Percentiles rank a stretch among this genome's conserved stretches.
Conservation (phyloP, 2,888 invertebrate species). For the Drosophila sordidapex region DNA sequence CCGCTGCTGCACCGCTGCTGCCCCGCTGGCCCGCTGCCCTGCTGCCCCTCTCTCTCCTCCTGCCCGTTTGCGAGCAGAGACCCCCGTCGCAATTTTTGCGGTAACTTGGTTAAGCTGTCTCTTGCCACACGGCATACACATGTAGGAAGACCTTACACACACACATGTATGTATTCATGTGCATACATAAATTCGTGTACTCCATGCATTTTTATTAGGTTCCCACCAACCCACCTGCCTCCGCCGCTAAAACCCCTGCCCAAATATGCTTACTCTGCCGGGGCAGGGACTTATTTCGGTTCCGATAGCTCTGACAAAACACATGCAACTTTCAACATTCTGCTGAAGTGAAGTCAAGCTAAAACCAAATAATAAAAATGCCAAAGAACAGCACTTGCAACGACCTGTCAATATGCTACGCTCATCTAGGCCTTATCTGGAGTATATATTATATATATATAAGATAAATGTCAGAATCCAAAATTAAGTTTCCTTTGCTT, state of each 20-base stretch:
- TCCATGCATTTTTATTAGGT: slow-evolving; percentile 69
- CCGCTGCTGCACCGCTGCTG: neutral
- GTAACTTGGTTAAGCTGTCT: slow-evolving; percentile 68
- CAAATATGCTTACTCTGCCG: slow-evolving; percentile 13
- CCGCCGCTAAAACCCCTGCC: neutral
- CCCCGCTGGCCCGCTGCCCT: neutral
- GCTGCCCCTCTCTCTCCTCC: neutral
- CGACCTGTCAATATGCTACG: neutral
- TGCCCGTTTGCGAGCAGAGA: slow-evolving; percentile 22
- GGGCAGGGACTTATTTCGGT: slow-evolving; percentile 41
- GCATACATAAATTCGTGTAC: slow-evolving; percentile 56
- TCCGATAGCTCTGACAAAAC: slow-evolving; percentile 28
- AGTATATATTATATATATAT: neutral
- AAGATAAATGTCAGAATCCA: neutral
- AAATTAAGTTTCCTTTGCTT: neutral
- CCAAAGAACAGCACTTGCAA: neutral
- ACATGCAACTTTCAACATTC: slow-evolving; percentile 57
- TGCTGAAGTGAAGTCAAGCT: slow-evolving; percentile 48
- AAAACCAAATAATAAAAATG: slow-evolving; percentile 50
- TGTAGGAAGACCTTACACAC: slow-evolving; percentile 38
- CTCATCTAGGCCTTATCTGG: neutral
- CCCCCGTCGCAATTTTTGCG: slow-evolving; percentile 69
- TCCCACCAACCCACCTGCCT: slow-evolving; percentile 16
- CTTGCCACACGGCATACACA: slow-evolving; percentile 19
- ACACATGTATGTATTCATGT: slow-evolving; percentile 5